Evolutionary conservation across 2,888 invertebrate species (phyloP).

Genomic region (Mellilla xanthometata): DNA sequence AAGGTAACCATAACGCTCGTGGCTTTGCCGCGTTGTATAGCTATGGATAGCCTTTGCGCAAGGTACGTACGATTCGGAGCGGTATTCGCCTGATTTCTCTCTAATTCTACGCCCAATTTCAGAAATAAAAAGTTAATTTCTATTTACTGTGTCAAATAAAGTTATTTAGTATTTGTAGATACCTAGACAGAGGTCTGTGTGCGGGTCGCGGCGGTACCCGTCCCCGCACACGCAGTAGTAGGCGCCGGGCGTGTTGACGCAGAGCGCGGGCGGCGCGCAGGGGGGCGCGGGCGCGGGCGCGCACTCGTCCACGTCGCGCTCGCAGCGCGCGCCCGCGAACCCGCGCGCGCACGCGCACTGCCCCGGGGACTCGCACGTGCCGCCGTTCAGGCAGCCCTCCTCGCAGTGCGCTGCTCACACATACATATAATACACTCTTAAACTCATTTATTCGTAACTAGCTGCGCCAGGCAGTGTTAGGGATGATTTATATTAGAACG

Average conservation of each 20-base stretch:
- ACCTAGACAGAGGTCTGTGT: slow-evolving; percentile 86
- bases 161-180: no score
- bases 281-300: slow-evolving; percentile 76
- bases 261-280: slow-evolving; percentile 89
- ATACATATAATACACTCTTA: neutral
- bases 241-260: slow-evolving; percentile 95
- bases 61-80: no score
- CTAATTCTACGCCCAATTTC: no score
- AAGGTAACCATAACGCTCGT: no score
- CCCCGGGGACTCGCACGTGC: slow-evolving; percentile 89
- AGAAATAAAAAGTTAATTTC: no score
- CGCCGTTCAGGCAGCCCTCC: slow-evolving; percentile 92
- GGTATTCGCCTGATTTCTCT: no score
- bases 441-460: no score
- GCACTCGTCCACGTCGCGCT: slow-evolving; percentile 94
- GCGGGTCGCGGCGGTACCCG: slow-evolving; percentile 85
- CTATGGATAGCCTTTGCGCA: no score
- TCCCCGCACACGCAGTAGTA: slow-evolving; percentile 93
- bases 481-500: no score
- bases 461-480: no score
- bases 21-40: no score
- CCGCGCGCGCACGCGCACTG: slow-evolving; percentile 91
- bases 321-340: slow-evolving; percentile 91
- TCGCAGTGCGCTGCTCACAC: slow-evolving; percentile 87
- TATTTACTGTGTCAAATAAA: no score